A percentile compares a stretch with the other conserved stretches of the same genome.
These are phyloP conservation scores for Leistus spinibarbis DNA, from an alignment of 2,888 invertebrate genomes.

Conservation along the genomic window DNA sequence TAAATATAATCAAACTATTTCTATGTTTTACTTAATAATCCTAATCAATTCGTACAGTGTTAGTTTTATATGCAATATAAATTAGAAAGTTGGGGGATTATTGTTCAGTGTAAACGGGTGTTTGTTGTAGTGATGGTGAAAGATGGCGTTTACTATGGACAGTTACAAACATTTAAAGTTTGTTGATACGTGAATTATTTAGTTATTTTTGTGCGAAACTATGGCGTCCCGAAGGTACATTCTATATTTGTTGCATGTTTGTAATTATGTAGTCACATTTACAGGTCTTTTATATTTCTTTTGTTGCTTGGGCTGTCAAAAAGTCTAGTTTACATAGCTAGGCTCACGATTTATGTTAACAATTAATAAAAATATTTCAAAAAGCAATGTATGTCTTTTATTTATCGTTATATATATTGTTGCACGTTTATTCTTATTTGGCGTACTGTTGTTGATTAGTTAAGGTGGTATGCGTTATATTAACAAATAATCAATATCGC, in stretches of 20 bases:
- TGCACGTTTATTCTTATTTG: not conserved
- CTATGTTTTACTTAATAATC: too few relatives aligned
- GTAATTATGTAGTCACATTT: not conserved
- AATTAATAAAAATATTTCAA: not conserved
- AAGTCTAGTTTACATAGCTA: constrained; percentile 9
- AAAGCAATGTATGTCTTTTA: constrained; percentile 23
- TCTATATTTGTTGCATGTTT: not conserved
- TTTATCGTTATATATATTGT: not conserved
- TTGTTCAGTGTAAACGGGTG: constrained; percentile 9
- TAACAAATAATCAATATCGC: too few relatives aligned
- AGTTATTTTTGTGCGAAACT: constrained; percentile 22
- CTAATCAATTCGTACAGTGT: not conserved
- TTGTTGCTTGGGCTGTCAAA: constrained; percentile 30
- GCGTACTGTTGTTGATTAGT: too few relatives aligned
- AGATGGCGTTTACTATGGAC: constrained; percentile 33
- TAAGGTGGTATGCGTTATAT: not conserved
- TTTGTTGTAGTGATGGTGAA: constrained; percentile 28
- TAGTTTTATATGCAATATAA: too few relatives aligned
- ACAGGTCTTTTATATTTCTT: constrained; percentile 8
- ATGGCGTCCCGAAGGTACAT: constrained; percentile 39
- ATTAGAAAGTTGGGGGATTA: too few relatives aligned
- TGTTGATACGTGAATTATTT: constrained; percentile 31
- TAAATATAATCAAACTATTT: constrained; percentile 6
- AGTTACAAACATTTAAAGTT: constrained; percentile 33
- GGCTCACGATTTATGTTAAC: constrained; percentile 5